Percentiles rank a stretch among this genome's conserved stretches.
phyloP scores from a whole-genome alignment of 1,140 invertebrate species.

The Battus philenor region DNA sequence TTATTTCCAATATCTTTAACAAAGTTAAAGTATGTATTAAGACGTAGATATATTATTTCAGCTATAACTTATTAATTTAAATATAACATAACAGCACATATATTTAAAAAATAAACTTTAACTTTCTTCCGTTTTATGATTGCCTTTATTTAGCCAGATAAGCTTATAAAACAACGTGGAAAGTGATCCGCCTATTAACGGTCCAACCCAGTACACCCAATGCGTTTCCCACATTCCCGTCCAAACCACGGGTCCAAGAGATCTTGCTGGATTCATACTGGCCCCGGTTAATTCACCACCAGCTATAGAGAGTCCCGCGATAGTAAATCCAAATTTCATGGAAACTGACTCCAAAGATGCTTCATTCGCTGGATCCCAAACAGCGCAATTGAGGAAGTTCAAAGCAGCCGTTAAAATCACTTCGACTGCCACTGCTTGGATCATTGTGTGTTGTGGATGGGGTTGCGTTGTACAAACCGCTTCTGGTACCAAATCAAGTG shows the following conservation, averaged over 20 bases:
- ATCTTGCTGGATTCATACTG: constrained; percentile 89
- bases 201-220: constrained; percentile 89
- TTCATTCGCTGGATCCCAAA: constrained; percentile 76
- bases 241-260: constrained; percentile 85
- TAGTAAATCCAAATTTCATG: constrained; percentile 77
- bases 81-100: too few relatives aligned
- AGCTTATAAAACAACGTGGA: constrained; percentile 79
- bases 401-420: constrained; percentile 81
- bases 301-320: constrained; percentile 79
- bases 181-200: constrained; percentile 76
- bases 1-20: too few relatives aligned
- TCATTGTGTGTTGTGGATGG: constrained; percentile 53
- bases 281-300: constrained; percentile 79
- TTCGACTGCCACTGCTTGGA: constrained; percentile 52
- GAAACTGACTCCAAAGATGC: constrained; percentile 71
- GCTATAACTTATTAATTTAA: too few relatives aligned
- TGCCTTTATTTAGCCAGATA: constrained; percentile 54
- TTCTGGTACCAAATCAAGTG: constrained; percentile 33
- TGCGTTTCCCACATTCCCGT: constrained; percentile 81
- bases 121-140: background rate
- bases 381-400: constrained; percentile 81
- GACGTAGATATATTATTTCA: too few relatives aligned
- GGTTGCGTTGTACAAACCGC: constrained; percentile 79
- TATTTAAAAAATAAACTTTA: too few relatives aligned
- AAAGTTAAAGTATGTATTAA: too few relatives aligned